phyloP scores from a whole-genome alignment of 2,113 vertebrate genomes.

The Eleginops maclovinus region DNA sequence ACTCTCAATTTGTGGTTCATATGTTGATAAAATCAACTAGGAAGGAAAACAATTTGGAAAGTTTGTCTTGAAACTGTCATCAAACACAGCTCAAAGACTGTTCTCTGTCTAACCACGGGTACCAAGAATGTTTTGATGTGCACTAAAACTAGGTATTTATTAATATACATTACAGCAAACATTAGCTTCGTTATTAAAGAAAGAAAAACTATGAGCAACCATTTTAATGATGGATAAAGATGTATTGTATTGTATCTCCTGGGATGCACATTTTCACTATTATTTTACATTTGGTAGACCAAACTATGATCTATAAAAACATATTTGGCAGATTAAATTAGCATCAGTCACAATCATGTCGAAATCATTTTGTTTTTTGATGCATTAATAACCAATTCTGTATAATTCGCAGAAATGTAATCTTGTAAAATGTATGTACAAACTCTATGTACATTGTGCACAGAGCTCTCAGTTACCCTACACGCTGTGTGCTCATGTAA shows the following conservation, averaged over 20 bases:
- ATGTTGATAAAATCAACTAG: conserved; percentile 38
- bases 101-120: conserved; percentile 7
- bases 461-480: conserved; percentile 24
- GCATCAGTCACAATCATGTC: no score
- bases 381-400: conserved; percentile 28
- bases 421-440: conserved; percentile 1
- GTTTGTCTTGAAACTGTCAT: conserved; percentile 26
- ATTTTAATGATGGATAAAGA: no score
- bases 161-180: conserved; percentile 17
- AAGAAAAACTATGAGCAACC: no score
- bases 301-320: no score
- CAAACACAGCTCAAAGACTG: conserved; percentile 31
- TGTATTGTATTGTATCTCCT: no score
- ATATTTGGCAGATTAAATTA: no score
- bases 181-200: conserved; percentile 21
- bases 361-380: conserved; percentile 10
- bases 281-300: no score
- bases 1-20: conserved; percentile 49
- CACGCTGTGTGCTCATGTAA: conserved; percentile 54
- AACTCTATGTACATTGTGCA: conserved; percentile 28
- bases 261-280: no score
- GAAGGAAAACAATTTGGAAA: conserved; percentile 15
- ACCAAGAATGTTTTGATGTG: conserved; percentile 22
- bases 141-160: conserved; percentile 26
- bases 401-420: conserved; percentile 23